Percentiles rank a stretch among this genome's conserved stretches.
phyloP scores from a whole-genome alignment of 1,140 invertebrate species.

The Heliconius himera region DNA sequence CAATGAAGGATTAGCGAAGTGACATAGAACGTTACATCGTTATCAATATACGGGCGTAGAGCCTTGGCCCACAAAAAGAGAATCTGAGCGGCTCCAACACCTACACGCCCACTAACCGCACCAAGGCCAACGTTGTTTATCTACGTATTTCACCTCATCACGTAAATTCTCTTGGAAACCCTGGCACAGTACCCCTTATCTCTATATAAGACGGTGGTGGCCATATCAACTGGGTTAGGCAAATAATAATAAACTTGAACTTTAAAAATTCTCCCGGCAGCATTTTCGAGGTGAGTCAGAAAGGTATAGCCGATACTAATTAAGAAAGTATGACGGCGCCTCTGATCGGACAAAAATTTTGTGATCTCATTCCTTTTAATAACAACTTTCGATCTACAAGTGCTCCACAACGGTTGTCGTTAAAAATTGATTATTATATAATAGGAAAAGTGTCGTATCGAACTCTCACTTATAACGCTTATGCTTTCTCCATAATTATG shows the following conservation, averaged over 20 bases:
- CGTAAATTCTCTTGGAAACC: constrained; percentile 34
- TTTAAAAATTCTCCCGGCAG: background rate
- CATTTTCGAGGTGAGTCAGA: background rate
- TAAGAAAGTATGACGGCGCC: constrained; percentile 61
- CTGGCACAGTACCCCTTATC: constrained; percentile 29
- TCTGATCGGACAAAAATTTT: constrained; percentile 20
- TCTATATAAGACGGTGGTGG: background rate
- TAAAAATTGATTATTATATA: constrained; percentile 25
- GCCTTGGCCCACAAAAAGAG: constrained; percentile 59
- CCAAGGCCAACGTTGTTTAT: constrained; percentile 59
- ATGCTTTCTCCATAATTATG: constrained; percentile 31
- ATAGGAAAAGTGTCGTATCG: constrained; percentile 15
- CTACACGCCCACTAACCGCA: constrained; percentile 53
- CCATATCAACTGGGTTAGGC: constrained; percentile 24
- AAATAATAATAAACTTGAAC: constrained; percentile 13
- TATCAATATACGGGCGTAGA: constrained; percentile 70
- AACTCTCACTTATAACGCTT: constrained; percentile 20
- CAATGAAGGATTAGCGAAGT: constrained; percentile 5
- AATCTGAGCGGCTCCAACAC: constrained; percentile 47
- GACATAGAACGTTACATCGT: constrained; percentile 55
- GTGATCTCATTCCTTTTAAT: constrained; percentile 34
- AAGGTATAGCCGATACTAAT: constrained; percentile 40
- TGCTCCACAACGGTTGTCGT: constrained; percentile 14
- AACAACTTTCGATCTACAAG: background rate
- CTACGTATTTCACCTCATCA: constrained; percentile 32